Percentiles rank a stretch among this genome's conserved stretches.
Conservation (phyloP, 1,140 invertebrate species). For the Apocrypta bakeri region DNA sequence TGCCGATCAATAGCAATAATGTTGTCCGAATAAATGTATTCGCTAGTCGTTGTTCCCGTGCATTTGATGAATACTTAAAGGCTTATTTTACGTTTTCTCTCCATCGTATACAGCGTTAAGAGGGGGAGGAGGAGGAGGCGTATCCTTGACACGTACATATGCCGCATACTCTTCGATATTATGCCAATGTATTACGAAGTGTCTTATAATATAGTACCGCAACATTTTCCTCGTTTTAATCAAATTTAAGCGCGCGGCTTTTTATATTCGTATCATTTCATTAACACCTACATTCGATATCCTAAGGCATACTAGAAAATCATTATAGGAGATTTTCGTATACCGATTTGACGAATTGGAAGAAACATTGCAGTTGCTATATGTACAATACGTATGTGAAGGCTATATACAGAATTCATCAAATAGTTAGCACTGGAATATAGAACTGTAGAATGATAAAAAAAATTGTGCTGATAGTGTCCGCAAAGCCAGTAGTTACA, state of each 20-base stretch:
- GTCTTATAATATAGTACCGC: neutral
- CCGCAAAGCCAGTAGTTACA: neutral
- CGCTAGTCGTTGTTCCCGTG: neutral
- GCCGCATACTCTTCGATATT: too few relatives aligned
- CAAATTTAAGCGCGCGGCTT: neutral
- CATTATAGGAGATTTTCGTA: too few relatives aligned
- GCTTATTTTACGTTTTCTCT: neutral
- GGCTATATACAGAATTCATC: too few relatives aligned
- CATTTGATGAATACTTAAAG: neutral
- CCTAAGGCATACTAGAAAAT: too few relatives aligned
- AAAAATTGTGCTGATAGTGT: neutral
- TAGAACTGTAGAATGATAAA: too few relatives aligned
- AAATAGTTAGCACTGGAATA: too few relatives aligned
- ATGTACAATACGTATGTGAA: too few relatives aligned
- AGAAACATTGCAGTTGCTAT: too few relatives aligned
- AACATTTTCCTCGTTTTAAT: neutral
- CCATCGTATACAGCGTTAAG: neutral
- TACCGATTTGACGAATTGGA: too few relatives aligned
- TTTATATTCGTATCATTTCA: neutral
- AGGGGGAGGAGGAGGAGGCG: neutral
- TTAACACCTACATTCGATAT: too few relatives aligned
- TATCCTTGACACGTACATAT: conserved; percentile 13
- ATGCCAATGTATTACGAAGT: too few relatives aligned
- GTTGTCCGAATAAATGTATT: neutral
- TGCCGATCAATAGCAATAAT: neutral